Percentiles rank a stretch among this genome's conserved stretches.
These are phyloP conservation scores for Tenualosa thibaudeaui DNA, from an alignment of 2,797 vertebrate genomes.

Conservation along the genomic window DNA sequence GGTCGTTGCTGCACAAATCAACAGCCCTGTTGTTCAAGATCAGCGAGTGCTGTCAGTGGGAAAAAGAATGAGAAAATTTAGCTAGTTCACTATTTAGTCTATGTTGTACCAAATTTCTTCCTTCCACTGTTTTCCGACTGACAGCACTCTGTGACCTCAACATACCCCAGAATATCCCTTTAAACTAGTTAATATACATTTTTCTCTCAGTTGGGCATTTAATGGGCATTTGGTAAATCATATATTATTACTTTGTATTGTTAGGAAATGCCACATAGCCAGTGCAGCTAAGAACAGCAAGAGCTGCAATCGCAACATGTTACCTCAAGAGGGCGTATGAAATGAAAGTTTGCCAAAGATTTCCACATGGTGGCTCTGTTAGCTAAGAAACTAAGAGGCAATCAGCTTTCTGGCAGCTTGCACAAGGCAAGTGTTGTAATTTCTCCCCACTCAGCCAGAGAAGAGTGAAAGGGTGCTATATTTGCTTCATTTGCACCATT, in stretches of 20 bases:
- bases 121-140: no score
- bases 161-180: no score
- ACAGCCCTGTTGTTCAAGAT: no score
- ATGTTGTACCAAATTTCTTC: no score
- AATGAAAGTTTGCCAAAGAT: background rate
- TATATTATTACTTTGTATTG: no score
- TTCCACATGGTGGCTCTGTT: slow-evolving; percentile 59
- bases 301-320: slow-evolving; percentile 2
- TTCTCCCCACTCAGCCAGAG: background rate
- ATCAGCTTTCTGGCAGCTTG: background rate
- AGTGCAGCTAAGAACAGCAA: background rate
- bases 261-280: background rate
- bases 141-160: no score
- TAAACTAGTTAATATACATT: no score
- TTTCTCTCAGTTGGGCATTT: background rate
- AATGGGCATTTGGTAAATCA: background rate
- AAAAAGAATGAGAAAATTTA: no score
- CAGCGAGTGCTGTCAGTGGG: no score
- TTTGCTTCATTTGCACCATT: background rate
- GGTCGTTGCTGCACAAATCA: no score
- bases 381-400: background rate
- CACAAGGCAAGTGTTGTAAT: background rate
- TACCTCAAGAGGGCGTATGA: slow-evolving; percentile 37
- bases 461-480: background rate
- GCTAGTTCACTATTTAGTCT: no score